A percentile compares a stretch with the other conserved stretches of the same genome.
These are phyloP conservation scores for Irena cyanogastra DNA, from an alignment of 2,113 vertebrate species.

Conservation along the genomic window DNA sequence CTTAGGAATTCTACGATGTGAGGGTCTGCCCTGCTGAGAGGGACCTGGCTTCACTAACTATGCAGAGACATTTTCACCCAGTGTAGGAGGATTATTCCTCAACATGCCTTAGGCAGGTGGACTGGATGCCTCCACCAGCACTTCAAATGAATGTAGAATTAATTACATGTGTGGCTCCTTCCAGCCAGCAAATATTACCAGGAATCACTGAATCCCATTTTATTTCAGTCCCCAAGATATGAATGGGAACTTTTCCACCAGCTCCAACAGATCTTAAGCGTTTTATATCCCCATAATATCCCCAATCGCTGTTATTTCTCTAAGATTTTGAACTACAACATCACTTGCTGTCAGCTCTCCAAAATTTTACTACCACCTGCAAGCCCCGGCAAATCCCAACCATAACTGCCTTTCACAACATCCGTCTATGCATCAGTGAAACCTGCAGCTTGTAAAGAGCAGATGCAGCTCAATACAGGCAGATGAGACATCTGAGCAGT, in stretches of 20 bases:
- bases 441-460: constrained; percentile 10
- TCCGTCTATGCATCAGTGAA: background rate
- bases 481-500: background rate
- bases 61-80: background rate
- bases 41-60: background rate
- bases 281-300: background rate
- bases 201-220: background rate
- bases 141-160: background rate
- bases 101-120: background rate
- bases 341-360: constrained; percentile 29
- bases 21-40: background rate
- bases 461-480: background rate
- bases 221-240: background rate
- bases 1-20: accelerated
- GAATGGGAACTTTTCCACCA: background rate
- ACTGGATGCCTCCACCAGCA: background rate
- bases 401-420: constrained; percentile 12
- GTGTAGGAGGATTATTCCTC: background rate
- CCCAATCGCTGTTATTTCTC: background rate
- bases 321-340: background rate
- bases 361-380: constrained; percentile 24
- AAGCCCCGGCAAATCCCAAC: constrained; percentile 24
- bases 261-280: background rate
- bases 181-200: background rate
- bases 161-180: background rate